phyloP scores from a whole-genome alignment of 2,797 vertebrate genomes.

The Xerus rutilus region DNA sequence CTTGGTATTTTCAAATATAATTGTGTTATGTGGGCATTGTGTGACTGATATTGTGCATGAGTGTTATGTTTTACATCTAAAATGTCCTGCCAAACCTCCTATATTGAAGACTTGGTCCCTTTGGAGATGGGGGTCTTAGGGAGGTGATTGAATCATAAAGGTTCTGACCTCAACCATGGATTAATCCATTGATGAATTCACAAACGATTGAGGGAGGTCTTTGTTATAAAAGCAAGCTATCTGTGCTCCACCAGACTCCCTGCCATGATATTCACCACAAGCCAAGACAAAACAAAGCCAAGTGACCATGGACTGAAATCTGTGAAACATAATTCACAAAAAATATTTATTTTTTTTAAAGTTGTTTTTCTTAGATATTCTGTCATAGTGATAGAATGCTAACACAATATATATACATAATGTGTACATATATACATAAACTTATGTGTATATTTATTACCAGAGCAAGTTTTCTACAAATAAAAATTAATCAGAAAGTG shows the following conservation, averaged over 20 bases:
- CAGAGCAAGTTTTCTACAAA: not conserved
- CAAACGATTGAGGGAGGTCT: not conserved
- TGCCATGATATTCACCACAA: not conserved
- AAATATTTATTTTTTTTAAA: not conserved
- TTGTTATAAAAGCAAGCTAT: no score
- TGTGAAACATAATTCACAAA: not conserved
- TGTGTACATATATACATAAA: not conserved
- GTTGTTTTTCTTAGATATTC: not conserved
- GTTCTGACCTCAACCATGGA: no score
- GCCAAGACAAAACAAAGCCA: not conserved
- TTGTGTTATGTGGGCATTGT: not conserved
- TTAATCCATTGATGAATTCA: not conserved
- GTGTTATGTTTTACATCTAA: not conserved
- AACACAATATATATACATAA: no score
- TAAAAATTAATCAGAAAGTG: not conserved
- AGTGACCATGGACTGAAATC: not conserved
- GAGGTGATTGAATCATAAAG: no score
- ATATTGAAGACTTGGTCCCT: not conserved
- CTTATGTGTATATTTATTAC: not conserved
- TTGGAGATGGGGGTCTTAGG: no score
- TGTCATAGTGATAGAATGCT: not conserved
- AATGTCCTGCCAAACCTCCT: not conserved
- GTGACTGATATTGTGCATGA: not conserved
- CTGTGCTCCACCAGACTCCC: no score
- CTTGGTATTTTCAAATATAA: not conserved